Base-by-base conservation (phyloP, 2,888 invertebrate species). In the Halictus ligatus region DNA sequence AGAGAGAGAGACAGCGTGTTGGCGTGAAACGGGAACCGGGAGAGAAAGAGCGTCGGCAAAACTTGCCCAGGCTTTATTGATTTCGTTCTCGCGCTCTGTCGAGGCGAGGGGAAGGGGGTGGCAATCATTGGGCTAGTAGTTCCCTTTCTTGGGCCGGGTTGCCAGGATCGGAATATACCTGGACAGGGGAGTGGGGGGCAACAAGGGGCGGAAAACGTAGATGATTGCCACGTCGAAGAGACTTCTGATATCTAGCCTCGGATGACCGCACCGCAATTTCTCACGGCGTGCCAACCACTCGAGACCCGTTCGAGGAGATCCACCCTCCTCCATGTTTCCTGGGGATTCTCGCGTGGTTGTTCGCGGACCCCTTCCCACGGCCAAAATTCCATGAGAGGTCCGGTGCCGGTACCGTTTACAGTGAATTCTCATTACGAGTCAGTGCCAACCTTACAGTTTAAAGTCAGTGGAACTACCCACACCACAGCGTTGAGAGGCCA, bases 11-110 rank as follows among this genome's bases (percentile, higher is more conserved):
- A 64, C 25, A 29, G n/a, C 2, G 29, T 67, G 43, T 75, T 13
- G 35, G 64, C 6, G 40, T 43, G 76, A 25, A 50, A 25, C 40
- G 21, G 54, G 69, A 71, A 60, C 73, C 73, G 72, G 60, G 75
- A 74, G 77, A 74, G 74, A 76, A 77, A 88, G 73, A 73, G 67
- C 76, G 67, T 29, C 25, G 54, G 83, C 40, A 64, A 85, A 86
- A 90, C 78, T 83, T 81, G 77, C 78, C 81, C 83, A 64, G 71
- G 80, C 82, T 92, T 91, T 92, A 92, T 91, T 92, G 91, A 91
- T 91, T 91, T 76, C 86, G 81, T 75, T 84, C 83, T 81, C 78
- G 69, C 81, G 60, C 78, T 35, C 78, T 35, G 86, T 75, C 21
- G 80, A 83, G 69, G 35, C 4, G 35, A 5, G 4, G 35, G 35